Conservation (phyloP, 2,113 vertebrate species). For the Emydocephalus ijimae region DNA sequence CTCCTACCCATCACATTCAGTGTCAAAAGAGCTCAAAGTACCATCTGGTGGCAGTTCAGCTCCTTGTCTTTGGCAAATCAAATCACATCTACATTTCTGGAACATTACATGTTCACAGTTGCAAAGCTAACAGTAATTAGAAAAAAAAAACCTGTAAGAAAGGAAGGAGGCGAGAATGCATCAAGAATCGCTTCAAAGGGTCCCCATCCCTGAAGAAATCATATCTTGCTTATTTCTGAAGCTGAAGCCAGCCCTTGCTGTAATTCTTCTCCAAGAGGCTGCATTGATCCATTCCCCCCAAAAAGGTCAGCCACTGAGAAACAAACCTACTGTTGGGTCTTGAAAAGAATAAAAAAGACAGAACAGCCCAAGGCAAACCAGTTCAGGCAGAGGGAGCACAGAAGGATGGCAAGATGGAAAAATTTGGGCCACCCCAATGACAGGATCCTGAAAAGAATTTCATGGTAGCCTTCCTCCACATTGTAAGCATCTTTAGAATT, state of each 20-base stretch:
- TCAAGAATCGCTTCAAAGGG: conserved; percentile 51
- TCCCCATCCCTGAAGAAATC: conserved; percentile 26
- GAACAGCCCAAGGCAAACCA: neutral
- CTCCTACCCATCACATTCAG: conserved; percentile 43
- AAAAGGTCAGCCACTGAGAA: no score
- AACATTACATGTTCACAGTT: conserved; percentile 55
- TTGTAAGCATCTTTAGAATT: neutral
- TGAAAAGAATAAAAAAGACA: neutral
- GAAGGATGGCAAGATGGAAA: neutral
- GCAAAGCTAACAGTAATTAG: conserved; percentile 57
- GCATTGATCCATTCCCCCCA: accelerated
- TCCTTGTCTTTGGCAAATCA: conserved; percentile 56
- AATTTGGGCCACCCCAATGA: neutral
- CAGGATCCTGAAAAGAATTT: neutral
- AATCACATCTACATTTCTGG: conserved; percentile 54
- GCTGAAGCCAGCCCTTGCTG: neutral
- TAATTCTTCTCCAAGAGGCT: neutral
- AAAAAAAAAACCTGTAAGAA: conserved; percentile 42
- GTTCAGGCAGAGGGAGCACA: neutral
- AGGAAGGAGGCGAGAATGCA: neutral
- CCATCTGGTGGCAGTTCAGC: conserved; percentile 53
- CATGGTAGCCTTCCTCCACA: neutral
- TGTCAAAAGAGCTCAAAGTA: conserved; percentile 52
- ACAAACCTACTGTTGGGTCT: neutral
- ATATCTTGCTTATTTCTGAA: neutral